phyloP scores from a whole-genome alignment of 2,888 invertebrate genomes.

The Perdita meconis region DNA sequence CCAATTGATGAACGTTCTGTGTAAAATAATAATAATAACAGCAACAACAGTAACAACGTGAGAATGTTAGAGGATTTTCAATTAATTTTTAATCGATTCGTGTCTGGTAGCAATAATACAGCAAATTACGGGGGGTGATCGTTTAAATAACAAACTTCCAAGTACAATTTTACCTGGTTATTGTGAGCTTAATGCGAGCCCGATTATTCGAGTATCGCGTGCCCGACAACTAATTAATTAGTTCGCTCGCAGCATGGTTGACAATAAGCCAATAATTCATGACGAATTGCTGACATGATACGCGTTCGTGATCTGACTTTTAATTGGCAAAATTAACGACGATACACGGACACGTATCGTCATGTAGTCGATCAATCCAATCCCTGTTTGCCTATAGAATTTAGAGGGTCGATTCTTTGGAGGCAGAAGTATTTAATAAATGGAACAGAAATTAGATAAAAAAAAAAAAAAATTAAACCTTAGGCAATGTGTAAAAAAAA shows the following conservation, averaged over 20 bases:
- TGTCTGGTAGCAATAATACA: conserved; percentile 2
- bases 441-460: neutral
- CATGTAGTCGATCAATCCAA: neutral
- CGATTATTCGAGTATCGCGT: conserved; percentile 30
- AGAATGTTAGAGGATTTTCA: neutral
- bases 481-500: too few species aligned
- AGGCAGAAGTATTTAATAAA: neutral
- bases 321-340: conserved; percentile 20
- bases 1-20: neutral
- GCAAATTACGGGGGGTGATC: neutral
- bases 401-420: neutral
- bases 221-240: conserved; percentile 40
- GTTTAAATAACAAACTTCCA: conserved; percentile 32
- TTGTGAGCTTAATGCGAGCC: conserved; percentile 2
- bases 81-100: conserved; percentile 19
- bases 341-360: neutral
- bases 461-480: too few species aligned
- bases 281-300: conserved; percentile 14
- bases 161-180: conserved; percentile 26
- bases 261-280: conserved; percentile 40
- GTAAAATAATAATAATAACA: conserved; percentile 8
- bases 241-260: neutral
- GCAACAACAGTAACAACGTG: too few species aligned
- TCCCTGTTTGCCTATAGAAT: neutral
- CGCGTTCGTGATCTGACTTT: conserved; percentile 20